Base-by-base conservation (phyloP, 2,888 invertebrate genomes). In the Cryptophagus acutangulus region DNA sequence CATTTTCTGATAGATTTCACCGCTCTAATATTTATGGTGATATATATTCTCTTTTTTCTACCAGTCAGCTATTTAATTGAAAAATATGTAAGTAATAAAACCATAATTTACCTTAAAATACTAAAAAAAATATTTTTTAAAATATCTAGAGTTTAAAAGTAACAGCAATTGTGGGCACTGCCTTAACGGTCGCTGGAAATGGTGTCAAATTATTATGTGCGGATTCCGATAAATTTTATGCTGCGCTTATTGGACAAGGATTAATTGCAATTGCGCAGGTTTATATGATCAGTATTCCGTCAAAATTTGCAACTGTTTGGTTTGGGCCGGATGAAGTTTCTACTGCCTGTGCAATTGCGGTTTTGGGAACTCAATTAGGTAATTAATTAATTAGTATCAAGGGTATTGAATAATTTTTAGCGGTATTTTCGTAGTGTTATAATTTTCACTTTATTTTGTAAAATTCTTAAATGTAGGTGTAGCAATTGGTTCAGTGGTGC, bases 241-340 rank as follows among this genome's bases (percentile, higher is more conserved):
- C 83, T 14, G 74, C 80, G 14, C 74, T 86, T 61, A 59, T 77
- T 20, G 77, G 46, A 70, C 81, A 84, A 65, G 73, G 76, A 1
- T 63, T 83, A 20, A 64, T 70, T 15, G 70, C 69, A 0, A 45
- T 69, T 4, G 77, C 79, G 1, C 79, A 84, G 65, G 74, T 82
- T n/a, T 77, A 82, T 52, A 73, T 82, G 45, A 68, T 83, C 17
- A 78, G 76, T 13, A 73, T 84, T 28, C 85, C 86, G 0, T 78
- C 84, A 1, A 72, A 73, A 28, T 60, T 86, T 40, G 81, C 84
- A 0, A 81, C 84, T 1, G 75, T 78, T 10, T 63, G 96, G 96
- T 96, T 96, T 66, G 94, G 94, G 0, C 82, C 90, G 0, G 81
- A 89, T 59, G 89, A 95, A 73, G 92, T 95, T 3, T 93, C 93